These are phyloP conservation scores for Limnothrissa miodon DNA, from an alignment of 2,113 vertebrate species.

Conservation along the genomic window DNA sequence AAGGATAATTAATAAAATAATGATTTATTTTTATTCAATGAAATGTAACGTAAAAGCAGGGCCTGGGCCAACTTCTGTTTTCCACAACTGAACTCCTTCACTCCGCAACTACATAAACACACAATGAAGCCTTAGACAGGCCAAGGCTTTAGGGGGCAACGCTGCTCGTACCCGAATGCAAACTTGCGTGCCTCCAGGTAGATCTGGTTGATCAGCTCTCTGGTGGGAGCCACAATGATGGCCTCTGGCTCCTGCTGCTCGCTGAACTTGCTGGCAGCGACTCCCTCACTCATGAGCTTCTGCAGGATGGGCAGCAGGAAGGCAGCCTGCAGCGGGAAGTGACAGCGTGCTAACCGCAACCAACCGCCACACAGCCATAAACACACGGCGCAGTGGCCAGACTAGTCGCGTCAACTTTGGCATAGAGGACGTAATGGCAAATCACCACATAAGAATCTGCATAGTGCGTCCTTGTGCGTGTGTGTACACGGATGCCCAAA, in stretches of 20 bases:
- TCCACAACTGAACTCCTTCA: background rate
- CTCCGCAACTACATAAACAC: no score
- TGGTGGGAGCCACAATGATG: conserved; percentile 89
- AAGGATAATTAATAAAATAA: no score
- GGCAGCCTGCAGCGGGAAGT: conserved; percentile 74
- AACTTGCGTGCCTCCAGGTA: conserved; percentile 93
- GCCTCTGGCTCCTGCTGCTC: conserved; percentile 85
- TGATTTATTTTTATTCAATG: no score
- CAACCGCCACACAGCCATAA: background rate
- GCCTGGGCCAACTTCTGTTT: background rate
- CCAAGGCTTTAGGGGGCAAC: background rate
- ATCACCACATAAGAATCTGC: no score
- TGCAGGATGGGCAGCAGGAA: conserved; percentile 91
- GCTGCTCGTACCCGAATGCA: conserved; percentile 74
- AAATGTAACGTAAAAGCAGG: no score
- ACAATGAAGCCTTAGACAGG: background rate
- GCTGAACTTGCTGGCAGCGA: conserved; percentile 80
- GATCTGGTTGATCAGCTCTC: conserved; percentile 93
- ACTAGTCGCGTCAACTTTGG: no score
- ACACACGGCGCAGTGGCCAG: no score
- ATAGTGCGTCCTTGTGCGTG: no score
- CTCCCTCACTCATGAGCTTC: conserved; percentile 80
- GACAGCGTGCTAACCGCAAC: background rate
- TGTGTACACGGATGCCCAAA: no score
- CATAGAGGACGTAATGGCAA: no score